Evolutionary conservation across 1,140 invertebrate species (phyloP).

Genomic region (Drosophila oshimai): DNA sequence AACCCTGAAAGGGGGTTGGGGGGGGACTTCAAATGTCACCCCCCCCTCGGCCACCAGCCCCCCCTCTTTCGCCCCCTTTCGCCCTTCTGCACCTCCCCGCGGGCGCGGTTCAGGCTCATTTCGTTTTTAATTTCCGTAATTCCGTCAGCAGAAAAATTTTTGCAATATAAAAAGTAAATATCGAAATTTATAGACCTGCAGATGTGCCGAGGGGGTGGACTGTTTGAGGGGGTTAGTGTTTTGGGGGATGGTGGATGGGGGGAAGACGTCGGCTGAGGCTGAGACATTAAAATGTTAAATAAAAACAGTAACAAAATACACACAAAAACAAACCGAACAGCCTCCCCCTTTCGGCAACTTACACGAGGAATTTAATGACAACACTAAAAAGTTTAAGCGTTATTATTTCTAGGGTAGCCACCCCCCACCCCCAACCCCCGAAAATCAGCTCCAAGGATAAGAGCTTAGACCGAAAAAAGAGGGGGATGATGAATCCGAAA

Average conservation of each 20-base stretch:
- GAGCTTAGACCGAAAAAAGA: slow-evolving; percentile 58
- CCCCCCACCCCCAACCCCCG: not conserved
- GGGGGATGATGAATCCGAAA: slow-evolving; percentile 5
- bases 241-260: not conserved
- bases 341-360: slow-evolving; percentile 60
- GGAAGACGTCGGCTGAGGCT: slow-evolving; percentile 35
- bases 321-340: slow-evolving; percentile 56
- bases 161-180: slow-evolving; percentile 83
- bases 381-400: slow-evolving; percentile 83
- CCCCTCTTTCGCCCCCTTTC: not conserved
- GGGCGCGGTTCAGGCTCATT: slow-evolving; percentile 71
- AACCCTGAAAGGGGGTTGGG: not conserved
- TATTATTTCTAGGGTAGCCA: slow-evolving; percentile 81
- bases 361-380: slow-evolving; percentile 83
- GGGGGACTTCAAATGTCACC: slow-evolving; percentile 35
- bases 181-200: slow-evolving; percentile 83
- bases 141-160: slow-evolving; percentile 82
- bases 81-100: not conserved
- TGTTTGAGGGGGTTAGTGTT: slow-evolving; percentile 44
- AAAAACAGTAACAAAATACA: slow-evolving; percentile 79
- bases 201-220: slow-evolving; percentile 47
- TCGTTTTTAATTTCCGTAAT: slow-evolving; percentile 83
- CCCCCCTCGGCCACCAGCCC: not conserved
- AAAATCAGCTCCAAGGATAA: slow-evolving; percentile 74
- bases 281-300: slow-evolving; percentile 81